Base-by-base conservation (phyloP, 2,888 invertebrate genomes). In the Himalopsyche anomala region DNA sequence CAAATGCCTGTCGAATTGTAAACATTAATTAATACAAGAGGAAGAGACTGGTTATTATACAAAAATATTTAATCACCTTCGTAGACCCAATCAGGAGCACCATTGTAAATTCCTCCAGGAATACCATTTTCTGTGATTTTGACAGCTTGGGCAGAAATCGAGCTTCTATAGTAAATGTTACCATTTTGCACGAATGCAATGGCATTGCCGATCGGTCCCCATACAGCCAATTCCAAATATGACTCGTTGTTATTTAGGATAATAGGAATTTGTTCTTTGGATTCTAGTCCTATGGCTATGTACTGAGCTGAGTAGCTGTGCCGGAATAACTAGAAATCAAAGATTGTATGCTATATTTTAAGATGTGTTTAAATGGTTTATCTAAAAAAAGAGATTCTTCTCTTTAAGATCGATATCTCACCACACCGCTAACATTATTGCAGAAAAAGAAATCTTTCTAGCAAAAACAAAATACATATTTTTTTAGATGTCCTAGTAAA, bases 41-140 rank as follows among this genome's bases (percentile, higher is more conserved):
- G 28, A 28, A 28, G 28, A 28, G 28, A 28, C 28, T 28, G 28
- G 28, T 28, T 28, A 28, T 28, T 28, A 1, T 28, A 28, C 28
- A 2, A 28, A 28, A 28, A 0, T 42, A 42, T 42, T 0, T 51
- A 90, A 91, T 89, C 90, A 97, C 97, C 97, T 94, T 98, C 98
- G 92, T 98, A 98, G 0, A 98, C 96, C 98, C 98, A 99, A 91
- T 99, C 98, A 51, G 98, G 97, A 12, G 98, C 95, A 45, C 98
- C 98, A 91, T 98, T 96, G 90, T 96, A 96, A 84, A 97, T 93
- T 11, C 94, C 94, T 54, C 94, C 94, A 81, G 93, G 91, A 28
- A 91, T 90, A 2, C 96, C 96, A 89, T 94, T 95, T 0, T 90
- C 91, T 0, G 97, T 97, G 55, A 97, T 92, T 89, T 94, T 93